Conservation (phyloP, 2,797 vertebrate species). For the Trachops cirrhosus region DNA sequence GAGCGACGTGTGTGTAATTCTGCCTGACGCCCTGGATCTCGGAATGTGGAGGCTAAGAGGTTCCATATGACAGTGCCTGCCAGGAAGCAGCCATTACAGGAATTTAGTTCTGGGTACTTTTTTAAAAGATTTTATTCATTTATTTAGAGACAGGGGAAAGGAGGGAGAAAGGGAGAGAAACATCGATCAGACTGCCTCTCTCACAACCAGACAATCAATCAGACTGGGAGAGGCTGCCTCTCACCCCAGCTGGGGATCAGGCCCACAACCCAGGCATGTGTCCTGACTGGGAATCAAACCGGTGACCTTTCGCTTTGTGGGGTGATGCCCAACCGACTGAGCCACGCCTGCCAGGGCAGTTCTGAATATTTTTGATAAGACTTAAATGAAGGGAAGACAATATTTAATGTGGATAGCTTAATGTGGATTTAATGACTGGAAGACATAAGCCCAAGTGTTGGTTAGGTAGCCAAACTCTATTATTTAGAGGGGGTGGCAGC, state of each 20-base stretch:
- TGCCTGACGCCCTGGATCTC: conserved; percentile 15
- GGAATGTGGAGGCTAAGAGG: background rate
- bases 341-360: background rate
- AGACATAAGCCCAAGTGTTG: background rate
- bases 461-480: background rate
- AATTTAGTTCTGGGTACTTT: background rate
- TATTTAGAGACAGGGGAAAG: background rate
- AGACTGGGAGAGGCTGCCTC: too few relatives aligned
- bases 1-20: background rate
- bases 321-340: background rate
- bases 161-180: background rate
- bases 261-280: too few relatives aligned
- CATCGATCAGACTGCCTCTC: too few relatives aligned
- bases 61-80: conserved; percentile 1
- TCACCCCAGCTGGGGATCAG: background rate
- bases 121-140: background rate
- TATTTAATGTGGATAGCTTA: background rate
- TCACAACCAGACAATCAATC: too few relatives aligned
- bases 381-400: background rate
- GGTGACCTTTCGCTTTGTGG: background rate
- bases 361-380: background rate
- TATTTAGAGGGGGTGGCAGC: background rate
- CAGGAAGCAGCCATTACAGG: background rate
- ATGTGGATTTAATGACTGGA: too few relatives aligned
- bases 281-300: background rate